A percentile compares a stretch with the other conserved stretches of the same genome.
These are phyloP conservation scores for Zaprionus ornatus DNA, from an alignment of 1,140 invertebrate genomes.

Conservation along the genomic window DNA sequence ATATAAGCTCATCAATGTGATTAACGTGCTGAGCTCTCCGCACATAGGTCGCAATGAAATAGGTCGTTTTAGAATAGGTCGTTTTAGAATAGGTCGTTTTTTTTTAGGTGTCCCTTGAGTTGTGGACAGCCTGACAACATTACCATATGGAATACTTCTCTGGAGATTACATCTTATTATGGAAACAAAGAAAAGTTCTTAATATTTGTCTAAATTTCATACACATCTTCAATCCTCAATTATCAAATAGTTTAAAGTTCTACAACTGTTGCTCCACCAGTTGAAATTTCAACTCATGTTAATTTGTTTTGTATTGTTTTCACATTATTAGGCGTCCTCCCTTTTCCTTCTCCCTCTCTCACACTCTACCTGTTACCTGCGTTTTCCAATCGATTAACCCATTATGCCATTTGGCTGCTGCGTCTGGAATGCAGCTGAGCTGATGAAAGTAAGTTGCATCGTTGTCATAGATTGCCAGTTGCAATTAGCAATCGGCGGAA, in stretches of 20 bases:
- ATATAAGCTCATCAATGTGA: too few species aligned
- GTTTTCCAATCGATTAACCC: conserved; percentile 3
- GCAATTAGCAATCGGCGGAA: conserved; percentile 2
- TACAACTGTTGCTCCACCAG: background rate
- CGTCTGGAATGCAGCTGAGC: background rate
- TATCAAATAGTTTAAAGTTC: background rate
- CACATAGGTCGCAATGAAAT: background rate
- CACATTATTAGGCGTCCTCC: background rate
- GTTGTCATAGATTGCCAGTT: background rate
- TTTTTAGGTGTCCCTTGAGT: too few species aligned
- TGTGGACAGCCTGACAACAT: too few species aligned
- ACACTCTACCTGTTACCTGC: background rate
- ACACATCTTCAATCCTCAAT: background rate
- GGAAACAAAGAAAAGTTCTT: too few species aligned
- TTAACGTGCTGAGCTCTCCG: too few species aligned
- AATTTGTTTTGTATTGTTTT: background rate
- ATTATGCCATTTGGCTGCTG: background rate
- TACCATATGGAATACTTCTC: too few species aligned
- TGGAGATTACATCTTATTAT: too few species aligned
- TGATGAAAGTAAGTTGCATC: background rate
- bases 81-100: background rate
- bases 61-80: background rate
- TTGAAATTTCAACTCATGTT: background rate
- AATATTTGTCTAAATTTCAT: background rate
- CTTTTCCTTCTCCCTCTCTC: background rate